phyloP scores from a whole-genome alignment of 2,797 vertebrate species.

The Myotis pilosus region DNA sequence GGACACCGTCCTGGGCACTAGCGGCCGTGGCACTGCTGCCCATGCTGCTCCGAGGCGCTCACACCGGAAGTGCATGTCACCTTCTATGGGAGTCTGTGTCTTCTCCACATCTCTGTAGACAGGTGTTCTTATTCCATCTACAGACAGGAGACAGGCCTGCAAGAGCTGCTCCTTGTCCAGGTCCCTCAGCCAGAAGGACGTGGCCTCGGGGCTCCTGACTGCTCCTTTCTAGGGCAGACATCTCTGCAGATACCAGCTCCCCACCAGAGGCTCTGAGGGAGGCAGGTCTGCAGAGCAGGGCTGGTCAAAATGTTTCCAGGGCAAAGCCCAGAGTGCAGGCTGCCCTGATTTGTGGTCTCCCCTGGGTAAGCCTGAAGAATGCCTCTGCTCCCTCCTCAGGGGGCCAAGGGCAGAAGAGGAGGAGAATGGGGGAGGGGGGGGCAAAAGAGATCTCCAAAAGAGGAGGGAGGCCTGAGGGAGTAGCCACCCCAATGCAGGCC shows the following conservation, averaged over 20 bases:
- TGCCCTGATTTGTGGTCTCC: not conserved
- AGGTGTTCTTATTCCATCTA: not conserved
- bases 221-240: not conserved
- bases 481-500: not conserved
- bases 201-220: not conserved
- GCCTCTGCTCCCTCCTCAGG: not conserved
- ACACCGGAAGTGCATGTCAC: not conserved
- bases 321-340: not conserved
- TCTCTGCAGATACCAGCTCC: not conserved
- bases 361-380: not conserved
- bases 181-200: not conserved
- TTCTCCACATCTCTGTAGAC: not conserved
- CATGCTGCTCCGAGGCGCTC: not conserved
- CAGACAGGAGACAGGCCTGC: no score
- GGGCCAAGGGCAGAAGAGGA: not conserved
- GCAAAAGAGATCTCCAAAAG: not conserved
- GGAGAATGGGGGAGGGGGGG: not conserved
- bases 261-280: not conserved
- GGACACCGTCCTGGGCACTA: not conserved
- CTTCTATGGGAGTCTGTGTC: not conserved
- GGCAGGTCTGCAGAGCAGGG: not conserved
- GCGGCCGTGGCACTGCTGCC: accelerated
- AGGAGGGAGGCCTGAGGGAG: not conserved
- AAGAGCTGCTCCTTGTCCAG: not conserved
- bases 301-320: not conserved